Percentiles rank a stretch among this genome's conserved stretches.
phyloP scores from a whole-genome alignment of 2,113 vertebrate genomes.

The Peromyscus polionotus region DNA sequence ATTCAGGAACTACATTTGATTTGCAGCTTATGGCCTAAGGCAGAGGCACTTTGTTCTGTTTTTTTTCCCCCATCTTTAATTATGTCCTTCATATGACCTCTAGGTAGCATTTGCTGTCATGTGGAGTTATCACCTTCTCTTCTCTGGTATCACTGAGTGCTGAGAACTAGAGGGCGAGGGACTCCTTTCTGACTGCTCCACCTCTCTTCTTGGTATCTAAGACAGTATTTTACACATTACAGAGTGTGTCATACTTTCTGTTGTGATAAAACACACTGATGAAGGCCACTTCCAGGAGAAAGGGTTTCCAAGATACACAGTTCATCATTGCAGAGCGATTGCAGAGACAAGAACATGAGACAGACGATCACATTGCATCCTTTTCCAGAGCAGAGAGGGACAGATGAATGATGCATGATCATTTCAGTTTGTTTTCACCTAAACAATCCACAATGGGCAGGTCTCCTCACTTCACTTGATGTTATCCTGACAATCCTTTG shows the following conservation, averaged over 20 bases:
- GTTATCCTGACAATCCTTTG: not conserved
- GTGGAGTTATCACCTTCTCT: not conserved
- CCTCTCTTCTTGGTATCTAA: not conserved
- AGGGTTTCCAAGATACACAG: not conserved
- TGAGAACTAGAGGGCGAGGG: not conserved
- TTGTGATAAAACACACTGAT: not conserved
- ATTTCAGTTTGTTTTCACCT: not conserved
- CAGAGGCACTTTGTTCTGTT: not conserved
- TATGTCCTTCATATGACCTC: not conserved
- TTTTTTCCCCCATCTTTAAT: not conserved
- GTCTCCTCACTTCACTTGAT: not conserved
- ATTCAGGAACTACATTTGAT: not conserved
- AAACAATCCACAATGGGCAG: not conserved
- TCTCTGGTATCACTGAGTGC: not conserved
- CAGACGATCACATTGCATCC: not conserved
- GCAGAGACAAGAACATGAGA: not conserved
- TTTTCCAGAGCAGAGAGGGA: not conserved
- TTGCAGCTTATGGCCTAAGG: not conserved
- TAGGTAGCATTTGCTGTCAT: not conserved
- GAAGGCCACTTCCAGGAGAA: not conserved
- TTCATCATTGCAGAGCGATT: not conserved
- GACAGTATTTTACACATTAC: not conserved
- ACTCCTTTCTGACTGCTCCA: not conserved
- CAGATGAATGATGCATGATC: not conserved
- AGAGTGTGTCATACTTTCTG: not conserved